phyloP scores from a whole-genome alignment of 2,888 invertebrate genomes.

The Pocota personata region DNA sequence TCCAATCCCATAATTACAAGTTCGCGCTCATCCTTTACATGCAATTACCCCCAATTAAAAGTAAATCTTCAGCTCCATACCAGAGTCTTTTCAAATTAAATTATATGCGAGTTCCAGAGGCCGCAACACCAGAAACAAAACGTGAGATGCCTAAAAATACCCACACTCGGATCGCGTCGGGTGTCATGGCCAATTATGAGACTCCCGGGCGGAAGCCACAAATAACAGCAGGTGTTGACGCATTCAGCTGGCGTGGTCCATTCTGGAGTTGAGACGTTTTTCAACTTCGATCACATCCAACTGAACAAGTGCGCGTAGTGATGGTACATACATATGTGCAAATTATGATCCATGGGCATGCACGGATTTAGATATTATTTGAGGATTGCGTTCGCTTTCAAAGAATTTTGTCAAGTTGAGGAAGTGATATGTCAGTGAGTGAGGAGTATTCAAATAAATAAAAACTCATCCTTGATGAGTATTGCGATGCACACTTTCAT shows the following conservation, averaged over 20 bases:
- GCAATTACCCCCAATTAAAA: slow-evolving; percentile 70
- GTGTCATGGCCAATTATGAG: slow-evolving; percentile 73
- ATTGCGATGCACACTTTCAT: slow-evolving; percentile 15
- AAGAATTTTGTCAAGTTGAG: slow-evolving; percentile 52
- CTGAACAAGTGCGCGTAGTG: background rate
- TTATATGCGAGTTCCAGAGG: slow-evolving; percentile 16
- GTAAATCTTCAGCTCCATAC: slow-evolving; percentile 31
- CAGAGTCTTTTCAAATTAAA: slow-evolving; percentile 23
- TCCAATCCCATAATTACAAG: slow-evolving; percentile 9
- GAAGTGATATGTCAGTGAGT: slow-evolving; percentile 55
- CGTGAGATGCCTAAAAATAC: slow-evolving; percentile 40
- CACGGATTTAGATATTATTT: slow-evolving; percentile 58
- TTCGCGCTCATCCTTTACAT: slow-evolving; percentile 57
- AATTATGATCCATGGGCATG: slow-evolving; percentile 59
- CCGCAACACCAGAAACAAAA: slow-evolving; percentile 28
- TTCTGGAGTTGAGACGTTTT: slow-evolving; percentile 67
- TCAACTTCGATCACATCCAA: slow-evolving; percentile 66
- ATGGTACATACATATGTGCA: slow-evolving; percentile 35
- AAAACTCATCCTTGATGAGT: background rate
- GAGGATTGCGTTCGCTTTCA: slow-evolving; percentile 19
- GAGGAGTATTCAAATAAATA: slow-evolving; percentile 43
- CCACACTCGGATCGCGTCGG: slow-evolving; percentile 36
- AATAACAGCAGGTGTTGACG: slow-evolving; percentile 75
- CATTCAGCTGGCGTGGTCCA: slow-evolving; percentile 73
- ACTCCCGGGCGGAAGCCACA: slow-evolving; percentile 71